These are phyloP conservation scores for Pseudomugil tenellus DNA, from an alignment of 2,797 vertebrate species.

Conservation along the genomic window DNA sequence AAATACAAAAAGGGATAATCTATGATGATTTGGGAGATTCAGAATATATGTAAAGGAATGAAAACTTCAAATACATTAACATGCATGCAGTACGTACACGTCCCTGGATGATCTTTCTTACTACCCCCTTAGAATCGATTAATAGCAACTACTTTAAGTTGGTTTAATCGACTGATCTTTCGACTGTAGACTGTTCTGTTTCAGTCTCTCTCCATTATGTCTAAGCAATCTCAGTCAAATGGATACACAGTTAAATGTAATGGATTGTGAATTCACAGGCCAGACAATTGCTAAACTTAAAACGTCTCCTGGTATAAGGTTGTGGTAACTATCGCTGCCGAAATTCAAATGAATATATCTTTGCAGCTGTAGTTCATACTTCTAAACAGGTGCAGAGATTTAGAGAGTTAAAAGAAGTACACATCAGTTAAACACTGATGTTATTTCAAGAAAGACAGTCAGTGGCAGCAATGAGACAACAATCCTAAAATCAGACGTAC, in stretches of 20 bases:
- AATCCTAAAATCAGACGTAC: no score
- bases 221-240: constrained; percentile 20
- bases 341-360: constrained; percentile 3
- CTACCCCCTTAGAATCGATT: constrained; percentile 25
- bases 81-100: background rate
- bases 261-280: constrained; percentile 30
- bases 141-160: constrained; percentile 20
- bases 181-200: constrained; percentile 18
- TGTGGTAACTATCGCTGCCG: constrained; percentile 15
- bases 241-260: constrained; percentile 44
- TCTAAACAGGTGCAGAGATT: background rate
- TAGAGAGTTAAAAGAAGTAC: background rate
- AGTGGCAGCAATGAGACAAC: no score
- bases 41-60: constrained; percentile 31
- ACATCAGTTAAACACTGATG: background rate
- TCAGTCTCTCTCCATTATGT: constrained; percentile 39
- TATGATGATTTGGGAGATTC: constrained; percentile 36
- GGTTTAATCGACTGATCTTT: constrained; percentile 39
- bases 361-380: background rate
- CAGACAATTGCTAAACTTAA: constrained; percentile 31
- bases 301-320: constrained; percentile 19
- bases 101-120: constrained; percentile 28
- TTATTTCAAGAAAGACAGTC: background rate
- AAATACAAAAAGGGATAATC: constrained; percentile 20
- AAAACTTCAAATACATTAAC: constrained; percentile 20